Evolutionary conservation across 2,113 vertebrate species (phyloP).

Genomic region (Chaetorhynchus papuensis): DNA sequence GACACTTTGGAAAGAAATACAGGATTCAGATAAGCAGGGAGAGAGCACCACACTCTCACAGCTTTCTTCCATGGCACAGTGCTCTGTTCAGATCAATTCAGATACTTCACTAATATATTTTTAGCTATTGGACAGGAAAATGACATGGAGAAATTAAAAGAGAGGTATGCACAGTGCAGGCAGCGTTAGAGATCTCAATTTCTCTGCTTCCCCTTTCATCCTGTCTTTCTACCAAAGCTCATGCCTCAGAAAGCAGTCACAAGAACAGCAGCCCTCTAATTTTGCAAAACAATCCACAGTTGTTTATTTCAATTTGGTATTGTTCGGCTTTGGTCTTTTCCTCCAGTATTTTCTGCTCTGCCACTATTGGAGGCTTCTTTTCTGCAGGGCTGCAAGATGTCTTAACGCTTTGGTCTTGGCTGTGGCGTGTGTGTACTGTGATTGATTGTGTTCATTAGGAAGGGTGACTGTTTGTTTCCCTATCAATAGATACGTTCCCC

Average conservation of each 20-base stretch:
- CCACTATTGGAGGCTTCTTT: neutral
- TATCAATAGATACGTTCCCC: slow-evolving; percentile 56
- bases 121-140: neutral
- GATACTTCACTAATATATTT: neutral
- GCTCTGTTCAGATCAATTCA: neutral
- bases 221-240: neutral
- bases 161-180: neutral
- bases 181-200: neutral
- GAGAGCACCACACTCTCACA: neutral
- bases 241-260: neutral
- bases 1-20: neutral
- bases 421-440: slow-evolving; percentile 6
- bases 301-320: neutral
- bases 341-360: neutral
- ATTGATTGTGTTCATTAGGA: slow-evolving; percentile 71
- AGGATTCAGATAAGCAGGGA: neutral
- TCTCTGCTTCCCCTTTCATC: neutral
- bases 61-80: neutral
- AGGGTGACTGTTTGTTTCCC: slow-evolving; percentile 68
- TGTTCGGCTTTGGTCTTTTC: neutral
- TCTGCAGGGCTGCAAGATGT: neutral
- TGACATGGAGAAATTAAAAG: neutral
- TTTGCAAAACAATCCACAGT: neutral
- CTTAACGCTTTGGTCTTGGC: neutral
- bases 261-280: neutral